Base-by-base conservation (phyloP, 2,888 invertebrate genomes). In the Nemotelus nigrinus region DNA sequence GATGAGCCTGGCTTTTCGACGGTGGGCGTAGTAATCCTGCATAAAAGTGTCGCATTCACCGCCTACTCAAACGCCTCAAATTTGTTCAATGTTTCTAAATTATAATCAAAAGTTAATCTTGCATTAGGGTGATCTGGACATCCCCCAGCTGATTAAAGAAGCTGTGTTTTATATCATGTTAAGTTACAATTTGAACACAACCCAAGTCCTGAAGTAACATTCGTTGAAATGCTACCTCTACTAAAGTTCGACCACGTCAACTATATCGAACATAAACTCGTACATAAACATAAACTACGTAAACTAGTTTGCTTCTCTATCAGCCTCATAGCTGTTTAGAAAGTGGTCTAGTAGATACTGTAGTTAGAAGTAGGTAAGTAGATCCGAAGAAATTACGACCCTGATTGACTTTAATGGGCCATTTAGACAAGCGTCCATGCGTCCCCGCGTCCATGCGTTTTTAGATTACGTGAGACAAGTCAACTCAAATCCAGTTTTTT, bases 61-160 rank as follows among this genome's bases (percentile, higher is more conserved):
- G n/a, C n/a, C n/a, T n/a, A n/a, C n/a, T n/a, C n/a, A n/a, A n/a
- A n/a, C 25, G 91, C 92, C 0, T 93, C 93, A 45, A 91, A 90
- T 82, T 88, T 95, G 77, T 87, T 93, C 94, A 0, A 93, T 93
- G 6, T 93, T 94, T 85, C 94, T 94, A 2, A 92, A 92, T 67
- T 92, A 90, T 83, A 90, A 90, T 82, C 88, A 86, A 79, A 84
- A 86, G 80, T 83, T 86, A 78, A 83, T 85, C n/a, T 79, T 86
- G 76, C 85, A 86, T 71, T 84, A 84, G 76, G 83, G 82, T 81
- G 88, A 88, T 75, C 85, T 85, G 45, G 83, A 88, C 81, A 82
- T 91, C 65, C 0, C 93, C 93, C 1, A 89, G 89, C 50, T 95
- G 95, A 94, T 85, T 94, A 60, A 91, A 92, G 83, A 91, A 92